These are phyloP conservation scores for Dynastes hyllus DNA, from an alignment of 2,888 invertebrate genomes.

Conservation along the genomic window DNA sequence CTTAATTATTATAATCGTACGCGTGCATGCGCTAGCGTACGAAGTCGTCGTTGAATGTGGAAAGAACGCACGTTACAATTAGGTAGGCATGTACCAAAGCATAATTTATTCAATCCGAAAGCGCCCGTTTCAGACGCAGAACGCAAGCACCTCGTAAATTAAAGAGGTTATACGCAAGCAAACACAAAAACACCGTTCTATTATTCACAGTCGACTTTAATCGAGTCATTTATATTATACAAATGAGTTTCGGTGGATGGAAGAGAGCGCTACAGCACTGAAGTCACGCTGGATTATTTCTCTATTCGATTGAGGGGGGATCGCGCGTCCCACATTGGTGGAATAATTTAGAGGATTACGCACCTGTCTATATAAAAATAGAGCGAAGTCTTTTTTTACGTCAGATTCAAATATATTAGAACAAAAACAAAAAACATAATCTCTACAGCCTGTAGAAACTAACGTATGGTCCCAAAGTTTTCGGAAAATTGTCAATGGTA, in stretches of 20 bases:
- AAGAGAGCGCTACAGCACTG: neutral
- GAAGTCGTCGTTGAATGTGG: neutral
- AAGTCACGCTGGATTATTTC: neutral
- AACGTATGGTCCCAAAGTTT: no score
- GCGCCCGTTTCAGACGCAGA: conserved; percentile 1
- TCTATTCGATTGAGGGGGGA: neutral
- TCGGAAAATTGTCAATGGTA: no score
- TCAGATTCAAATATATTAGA: no score
- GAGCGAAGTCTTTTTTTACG: no score
- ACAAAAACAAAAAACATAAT: no score
- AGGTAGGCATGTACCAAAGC: neutral
- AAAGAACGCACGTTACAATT: conserved; percentile 21
- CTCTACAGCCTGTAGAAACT: no score
- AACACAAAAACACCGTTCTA: conserved; percentile 8
- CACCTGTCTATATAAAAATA: no score
- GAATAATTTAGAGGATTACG: no score
- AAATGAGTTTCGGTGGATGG: neutral
- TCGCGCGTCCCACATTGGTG: neutral
- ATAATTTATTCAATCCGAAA: conserved; percentile 30
- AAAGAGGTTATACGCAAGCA: neutral
- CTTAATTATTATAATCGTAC: neutral
- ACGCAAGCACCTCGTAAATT: conserved; percentile 20
- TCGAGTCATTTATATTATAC: neutral
- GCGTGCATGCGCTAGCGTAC: neutral
- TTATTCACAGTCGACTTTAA: neutral